phyloP scores from a whole-genome alignment of 2,888 invertebrate genomes.

The Neuroscelio doddi region DNA sequence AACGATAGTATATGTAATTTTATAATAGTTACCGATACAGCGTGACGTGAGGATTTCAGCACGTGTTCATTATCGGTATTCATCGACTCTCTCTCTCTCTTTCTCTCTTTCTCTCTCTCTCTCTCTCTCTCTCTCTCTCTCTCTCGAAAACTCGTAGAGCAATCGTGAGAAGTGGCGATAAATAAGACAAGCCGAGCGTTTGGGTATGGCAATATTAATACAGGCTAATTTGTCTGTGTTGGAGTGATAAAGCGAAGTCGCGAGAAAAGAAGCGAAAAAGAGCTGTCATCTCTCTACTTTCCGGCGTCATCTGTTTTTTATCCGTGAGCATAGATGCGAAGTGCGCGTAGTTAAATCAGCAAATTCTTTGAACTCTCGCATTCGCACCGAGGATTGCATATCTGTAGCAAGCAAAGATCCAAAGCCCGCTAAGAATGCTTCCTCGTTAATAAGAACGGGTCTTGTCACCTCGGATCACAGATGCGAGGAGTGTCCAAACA shows the following conservation, averaged over 20 bases:
- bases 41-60: constrained; percentile 14
- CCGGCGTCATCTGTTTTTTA: constrained; percentile 53
- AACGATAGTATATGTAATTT: no score
- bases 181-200: constrained; percentile 10
- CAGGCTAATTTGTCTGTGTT: constrained; percentile 39
- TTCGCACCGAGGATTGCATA: constrained; percentile 52
- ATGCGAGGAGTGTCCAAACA: constrained; percentile 16
- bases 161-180: constrained; percentile 20
- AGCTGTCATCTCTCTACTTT: constrained; percentile 19
- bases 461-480: constrained; percentile 42
- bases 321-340: constrained; percentile 24
- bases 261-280: constrained; percentile 22
- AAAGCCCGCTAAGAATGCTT: constrained; percentile 65
- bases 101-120: no score
- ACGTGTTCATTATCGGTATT: constrained; percentile 16
- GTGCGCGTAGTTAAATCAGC: constrained; percentile 24
- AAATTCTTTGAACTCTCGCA: constrained; percentile 45
- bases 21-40: no score
- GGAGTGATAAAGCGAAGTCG: constrained; percentile 23
- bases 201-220: constrained; percentile 22
- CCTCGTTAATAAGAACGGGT: constrained; percentile 67
- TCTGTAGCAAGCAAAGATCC: constrained; percentile 56
- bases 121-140: no score
- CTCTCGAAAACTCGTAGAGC: constrained; percentile 19
- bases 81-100: no score